Conservation (phyloP, 2,888 invertebrate genomes). For the Caenorhabditis plicata region DNA sequence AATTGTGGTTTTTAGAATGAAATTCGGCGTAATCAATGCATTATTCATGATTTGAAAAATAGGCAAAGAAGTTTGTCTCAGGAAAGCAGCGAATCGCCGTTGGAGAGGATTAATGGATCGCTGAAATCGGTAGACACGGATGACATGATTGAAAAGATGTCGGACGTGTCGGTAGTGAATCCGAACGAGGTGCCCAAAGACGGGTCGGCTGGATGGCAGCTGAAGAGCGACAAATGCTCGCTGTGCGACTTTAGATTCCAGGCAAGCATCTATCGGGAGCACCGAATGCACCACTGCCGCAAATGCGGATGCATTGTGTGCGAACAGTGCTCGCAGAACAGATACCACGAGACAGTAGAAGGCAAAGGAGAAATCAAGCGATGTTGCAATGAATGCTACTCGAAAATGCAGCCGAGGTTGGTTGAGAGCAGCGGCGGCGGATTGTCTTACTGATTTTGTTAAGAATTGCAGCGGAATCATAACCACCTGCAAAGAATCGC, state of each 20-base stretch:
- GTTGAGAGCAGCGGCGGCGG: no score
- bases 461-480: no score
- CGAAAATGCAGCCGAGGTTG: constrained; percentile 24
- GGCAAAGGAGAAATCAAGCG: constrained; percentile 28
- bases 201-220: constrained; percentile 13
- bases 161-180: constrained; percentile 28
- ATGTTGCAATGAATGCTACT: constrained; percentile 39
- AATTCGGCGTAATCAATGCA: constrained; percentile 3
- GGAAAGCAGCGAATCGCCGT: constrained; percentile 1
- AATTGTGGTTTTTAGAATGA: not conserved
- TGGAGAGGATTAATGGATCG: not conserved
- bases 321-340: constrained; percentile 25
- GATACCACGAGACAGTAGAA: constrained; percentile 25
- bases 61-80: constrained; percentile 2
- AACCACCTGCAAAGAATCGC: no score
- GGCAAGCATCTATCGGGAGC: constrained; percentile 13
- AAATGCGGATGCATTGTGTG: constrained; percentile 44
- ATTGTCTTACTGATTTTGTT: no score
- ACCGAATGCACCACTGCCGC: constrained; percentile 38
- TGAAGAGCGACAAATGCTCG: constrained; percentile 14
- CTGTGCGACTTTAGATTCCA: constrained; percentile 20
- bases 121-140: not conserved
- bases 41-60: constrained; percentile 6
- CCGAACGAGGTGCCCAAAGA: constrained; percentile 14
- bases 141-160: constrained; percentile 9